phyloP scores from a whole-genome alignment of 2,888 invertebrate genomes.

The Dasypogon diadema region DNA sequence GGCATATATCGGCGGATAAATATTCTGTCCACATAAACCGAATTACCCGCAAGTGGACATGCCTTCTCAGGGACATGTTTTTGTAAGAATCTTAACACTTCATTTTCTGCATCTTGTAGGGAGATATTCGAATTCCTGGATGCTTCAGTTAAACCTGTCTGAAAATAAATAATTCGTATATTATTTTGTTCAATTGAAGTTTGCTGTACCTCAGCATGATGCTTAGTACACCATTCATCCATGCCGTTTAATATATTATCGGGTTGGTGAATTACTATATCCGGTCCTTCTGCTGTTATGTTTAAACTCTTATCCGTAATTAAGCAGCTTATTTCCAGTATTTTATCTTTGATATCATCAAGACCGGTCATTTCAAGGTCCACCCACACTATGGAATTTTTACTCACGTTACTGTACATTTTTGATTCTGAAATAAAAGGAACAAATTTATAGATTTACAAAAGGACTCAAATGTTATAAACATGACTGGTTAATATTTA shows the following conservation, averaged over 20 bases:
- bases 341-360: slow-evolving; percentile 79
- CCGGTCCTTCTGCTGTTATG: slow-evolving; percentile 80
- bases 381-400: slow-evolving; percentile 75
- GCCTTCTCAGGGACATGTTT: slow-evolving; percentile 69
- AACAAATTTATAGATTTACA: too few relatives aligned
- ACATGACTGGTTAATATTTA: too few relatives aligned
- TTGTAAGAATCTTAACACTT: slow-evolving; percentile 79
- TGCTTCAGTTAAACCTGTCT: slow-evolving; percentile 85
- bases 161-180: slow-evolving; percentile 62
- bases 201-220: slow-evolving; percentile 79
- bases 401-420: not conserved
- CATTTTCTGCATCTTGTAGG: slow-evolving; percentile 76
- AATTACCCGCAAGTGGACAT: slow-evolving; percentile 89
- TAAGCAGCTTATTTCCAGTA: slow-evolving; percentile 91
- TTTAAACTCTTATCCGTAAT: slow-evolving; percentile 86
- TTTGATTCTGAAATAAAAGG: not conserved
- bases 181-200: not conserved
- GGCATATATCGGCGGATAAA: slow-evolving; percentile 91
- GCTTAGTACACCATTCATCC: slow-evolving; percentile 85
- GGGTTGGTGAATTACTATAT: slow-evolving; percentile 83
- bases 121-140: slow-evolving; percentile 77
- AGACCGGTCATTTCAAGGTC: slow-evolving; percentile 94
- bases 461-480: too few relatives aligned
- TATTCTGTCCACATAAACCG: slow-evolving; percentile 85
- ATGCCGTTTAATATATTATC: slow-evolving; percentile 79